Base-by-base conservation (phyloP, 2,113 vertebrate genomes). In the Aptenodytes patagonicus region DNA sequence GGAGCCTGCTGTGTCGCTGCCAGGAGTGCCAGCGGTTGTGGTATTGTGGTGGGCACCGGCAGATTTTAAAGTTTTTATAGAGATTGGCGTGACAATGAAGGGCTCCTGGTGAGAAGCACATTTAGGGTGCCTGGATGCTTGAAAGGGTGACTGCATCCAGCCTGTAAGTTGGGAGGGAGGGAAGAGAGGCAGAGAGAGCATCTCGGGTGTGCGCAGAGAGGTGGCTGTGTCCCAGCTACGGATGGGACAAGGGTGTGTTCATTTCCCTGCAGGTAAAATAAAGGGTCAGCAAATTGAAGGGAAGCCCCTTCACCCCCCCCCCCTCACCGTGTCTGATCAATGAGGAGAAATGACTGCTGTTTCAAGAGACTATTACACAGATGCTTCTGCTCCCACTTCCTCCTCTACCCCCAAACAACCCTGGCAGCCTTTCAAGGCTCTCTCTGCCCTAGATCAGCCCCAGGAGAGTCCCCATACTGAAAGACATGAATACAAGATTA, bases 81-180 rank as follows among this genome's bases (percentile, higher is more conserved):
- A 44, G 47, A 6, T n/a, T 26, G 64, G 82, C 16, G 0, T 3
- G 34, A 20, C 9, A 20, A 16, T 6, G 52, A 71, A 66, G 52
- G 42, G 84, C 8, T 78, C 8, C 24, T 0, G 1, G 38, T 4
- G 79, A 42, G 69, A 24, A 38, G 61, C 6, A 1, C 0, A 0
- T 17, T 26, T 7, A 2, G 57, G 42, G 36, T 20, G 51, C 22
- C 20, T 36, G 73, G 62, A 9, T 66, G 62, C 15, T 57, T 11
- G 61, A 6, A 52, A 46, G 40, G 52, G 38, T 22, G 31, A 17
- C 1, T 4, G 24, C 20, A 4, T 49, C 26, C 70, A 29, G 70
- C 8, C 47, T 40, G 60, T 24, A 4, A 44, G 31, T 9, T 51
- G 77, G 57, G 26, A 47, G 51, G 70, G 26, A 2, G 8, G 57